phyloP scores from a whole-genome alignment of 2,113 vertebrate species.

The Rana temporaria region DNA sequence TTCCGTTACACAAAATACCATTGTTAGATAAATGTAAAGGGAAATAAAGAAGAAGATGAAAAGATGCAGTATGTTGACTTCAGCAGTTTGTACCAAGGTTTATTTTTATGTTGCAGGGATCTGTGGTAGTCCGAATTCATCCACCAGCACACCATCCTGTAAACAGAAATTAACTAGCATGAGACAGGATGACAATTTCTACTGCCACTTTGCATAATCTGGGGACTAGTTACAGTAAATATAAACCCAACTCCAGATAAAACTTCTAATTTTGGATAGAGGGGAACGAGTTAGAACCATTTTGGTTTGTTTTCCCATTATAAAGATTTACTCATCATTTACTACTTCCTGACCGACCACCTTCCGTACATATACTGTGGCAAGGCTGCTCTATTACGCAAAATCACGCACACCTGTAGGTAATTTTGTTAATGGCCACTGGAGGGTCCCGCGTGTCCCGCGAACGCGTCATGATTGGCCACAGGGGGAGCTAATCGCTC shows the following conservation, averaged over 20 bases:
- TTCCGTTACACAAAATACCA: conserved; percentile 55
- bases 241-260: no score
- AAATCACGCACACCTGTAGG: no score
- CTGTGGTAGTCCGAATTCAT: conserved; percentile 96
- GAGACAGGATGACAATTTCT: background rate
- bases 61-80: background rate
- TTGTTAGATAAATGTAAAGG: conserved; percentile 59
- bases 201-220: no score
- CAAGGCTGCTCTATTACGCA: no score
- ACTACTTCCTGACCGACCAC: no score
- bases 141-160: conserved; percentile 95
- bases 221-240: no score
- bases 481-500: no score
- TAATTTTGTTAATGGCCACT: no score
- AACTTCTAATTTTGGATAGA: background rate
- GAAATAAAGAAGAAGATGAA: background rate
- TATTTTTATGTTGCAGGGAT: conserved; percentile 90
- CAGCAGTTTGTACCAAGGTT: background rate
- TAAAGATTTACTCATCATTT: background rate
- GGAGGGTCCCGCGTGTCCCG: no score
- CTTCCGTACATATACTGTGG: no score
- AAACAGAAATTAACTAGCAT: conserved; percentile 22
- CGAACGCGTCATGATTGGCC: no score
- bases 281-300: background rate
- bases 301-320: background rate